phyloP scores from a whole-genome alignment of 2,888 invertebrate species.

The Sminthurides aquaticus region DNA sequence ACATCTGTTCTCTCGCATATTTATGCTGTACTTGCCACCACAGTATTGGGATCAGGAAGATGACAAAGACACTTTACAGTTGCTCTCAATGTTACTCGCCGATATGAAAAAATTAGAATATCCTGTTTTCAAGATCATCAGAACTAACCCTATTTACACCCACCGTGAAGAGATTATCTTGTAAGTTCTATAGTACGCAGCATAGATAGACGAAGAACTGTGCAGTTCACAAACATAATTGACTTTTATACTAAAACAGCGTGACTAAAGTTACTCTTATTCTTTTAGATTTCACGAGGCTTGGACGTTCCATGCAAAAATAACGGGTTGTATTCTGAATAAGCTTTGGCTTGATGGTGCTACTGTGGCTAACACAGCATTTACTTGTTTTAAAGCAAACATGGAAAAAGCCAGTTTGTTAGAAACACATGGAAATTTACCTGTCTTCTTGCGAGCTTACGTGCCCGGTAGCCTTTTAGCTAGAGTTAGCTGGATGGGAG shows the following conservation, averaged over 20 bases:
- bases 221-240: too few relatives aligned
- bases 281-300: constrained; percentile 36
- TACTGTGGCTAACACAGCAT: constrained; percentile 23
- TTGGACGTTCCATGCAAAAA: constrained; percentile 28
- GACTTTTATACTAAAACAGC: too few relatives aligned
- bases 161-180: constrained; percentile 47
- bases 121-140: constrained; percentile 47
- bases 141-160: constrained; percentile 46
- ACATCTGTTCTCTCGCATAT: constrained; percentile 48
- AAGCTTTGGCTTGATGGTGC: constrained; percentile 35
- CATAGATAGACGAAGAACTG: neutral
- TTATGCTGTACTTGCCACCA: constrained; percentile 49
- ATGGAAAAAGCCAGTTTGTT: constrained; percentile 16
- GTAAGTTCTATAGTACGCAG: constrained; percentile 41
- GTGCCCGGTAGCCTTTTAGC: constrained; percentile 52
- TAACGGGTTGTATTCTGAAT: constrained; percentile 22
- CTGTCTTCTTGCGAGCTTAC: constrained; percentile 55
- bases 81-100: constrained; percentile 48
- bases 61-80: constrained; percentile 39
- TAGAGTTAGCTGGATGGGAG: constrained; percentile 48
- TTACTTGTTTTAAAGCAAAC: constrained; percentile 11
- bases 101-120: constrained; percentile 49
- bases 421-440: constrained; percentile 46
- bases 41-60: constrained; percentile 44
- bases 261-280: too few relatives aligned